Conservation (phyloP, 2,113 vertebrate genomes). For the Heptranchias perlo region DNA sequence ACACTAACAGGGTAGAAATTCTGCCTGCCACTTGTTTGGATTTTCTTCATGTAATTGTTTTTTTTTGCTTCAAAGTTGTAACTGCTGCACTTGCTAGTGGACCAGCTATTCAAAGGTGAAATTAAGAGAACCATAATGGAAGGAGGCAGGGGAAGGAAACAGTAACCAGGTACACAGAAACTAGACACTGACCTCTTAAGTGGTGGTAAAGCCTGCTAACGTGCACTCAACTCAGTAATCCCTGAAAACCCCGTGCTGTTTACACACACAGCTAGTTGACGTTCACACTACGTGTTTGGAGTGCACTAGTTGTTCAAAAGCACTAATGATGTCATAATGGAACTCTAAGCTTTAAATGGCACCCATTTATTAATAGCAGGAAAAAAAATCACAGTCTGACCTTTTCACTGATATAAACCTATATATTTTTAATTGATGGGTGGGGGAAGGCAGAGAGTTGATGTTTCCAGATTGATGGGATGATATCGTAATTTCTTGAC, state of each 20-base stretch:
- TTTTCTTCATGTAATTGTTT: neutral
- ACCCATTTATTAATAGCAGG: neutral
- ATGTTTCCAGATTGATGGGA: too few species aligned
- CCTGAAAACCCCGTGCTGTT: neutral
- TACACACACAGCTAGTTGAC: neutral
- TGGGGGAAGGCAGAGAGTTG: neutral
- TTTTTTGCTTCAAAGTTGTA: neutral
- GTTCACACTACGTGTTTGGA: neutral
- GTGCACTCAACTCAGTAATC: neutral
- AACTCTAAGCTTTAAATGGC: neutral
- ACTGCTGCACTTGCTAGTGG: neutral
- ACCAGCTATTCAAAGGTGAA: neutral
- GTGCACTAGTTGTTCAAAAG: neutral
- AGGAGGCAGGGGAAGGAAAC: neutral
- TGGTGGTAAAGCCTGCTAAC: neutral
- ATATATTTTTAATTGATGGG: neutral
- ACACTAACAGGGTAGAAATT: slow-evolving; percentile 26
- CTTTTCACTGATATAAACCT: neutral
- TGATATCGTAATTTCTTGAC: neutral
- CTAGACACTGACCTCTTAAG: neutral
- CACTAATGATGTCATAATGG: neutral
- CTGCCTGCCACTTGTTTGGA: neutral
- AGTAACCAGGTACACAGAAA: neutral
- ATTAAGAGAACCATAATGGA: neutral
- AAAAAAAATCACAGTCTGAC: neutral